phyloP scores from a whole-genome alignment of 2,888 invertebrate genomes.

The Limnephilus lunatus region DNA sequence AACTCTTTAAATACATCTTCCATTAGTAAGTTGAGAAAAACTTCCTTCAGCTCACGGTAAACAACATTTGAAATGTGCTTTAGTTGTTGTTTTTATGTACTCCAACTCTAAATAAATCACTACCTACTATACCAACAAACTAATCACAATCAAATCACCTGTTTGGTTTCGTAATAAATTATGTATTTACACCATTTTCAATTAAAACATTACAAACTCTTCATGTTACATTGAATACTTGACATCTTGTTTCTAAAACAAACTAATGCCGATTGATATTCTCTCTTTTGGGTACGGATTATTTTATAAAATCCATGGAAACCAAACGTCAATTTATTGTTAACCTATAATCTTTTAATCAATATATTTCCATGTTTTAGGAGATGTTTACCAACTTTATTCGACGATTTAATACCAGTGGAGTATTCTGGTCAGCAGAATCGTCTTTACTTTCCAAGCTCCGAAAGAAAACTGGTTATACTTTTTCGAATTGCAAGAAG shows the following conservation, averaged over 20 bases:
- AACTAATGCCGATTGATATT: neutral
- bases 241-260: constrained; percentile 32
- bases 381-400: constrained; percentile 81
- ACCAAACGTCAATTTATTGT: constrained; percentile 20
- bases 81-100: neutral
- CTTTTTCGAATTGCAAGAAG: constrained; percentile 96
- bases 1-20: neutral
- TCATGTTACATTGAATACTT: neutral
- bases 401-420: constrained; percentile 79
- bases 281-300: neutral
- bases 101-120: neutral
- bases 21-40: neutral
- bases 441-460: constrained; percentile 89
- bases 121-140: no score
- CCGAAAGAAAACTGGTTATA: constrained; percentile 96
- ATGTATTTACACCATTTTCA: neutral
- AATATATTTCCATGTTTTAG: constrained; percentile 67
- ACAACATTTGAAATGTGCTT: neutral
- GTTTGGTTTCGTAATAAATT: constrained; percentile 11
- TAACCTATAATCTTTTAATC: constrained; percentile 32
- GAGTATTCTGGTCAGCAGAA: constrained; percentile 77
- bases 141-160: constrained; percentile 3
- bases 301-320: constrained; percentile 28
- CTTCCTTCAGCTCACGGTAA: neutral
- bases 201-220: constrained; percentile 10